Percentiles rank a stretch among this genome's conserved stretches.
Evolutionary conservation across 2,888 invertebrate species (phyloP).

Genomic region (Lumbricus terrestris): DNA sequence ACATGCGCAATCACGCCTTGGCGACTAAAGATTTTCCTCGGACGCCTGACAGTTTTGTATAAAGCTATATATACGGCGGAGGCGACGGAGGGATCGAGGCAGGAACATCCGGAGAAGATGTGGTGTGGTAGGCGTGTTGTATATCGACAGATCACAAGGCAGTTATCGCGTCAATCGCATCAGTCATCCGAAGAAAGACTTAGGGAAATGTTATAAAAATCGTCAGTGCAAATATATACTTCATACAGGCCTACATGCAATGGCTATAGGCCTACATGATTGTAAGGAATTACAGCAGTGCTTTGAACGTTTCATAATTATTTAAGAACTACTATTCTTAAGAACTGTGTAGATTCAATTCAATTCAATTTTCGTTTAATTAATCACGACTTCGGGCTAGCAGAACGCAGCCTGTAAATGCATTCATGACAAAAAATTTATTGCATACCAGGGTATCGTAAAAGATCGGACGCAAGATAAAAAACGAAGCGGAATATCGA

Average conservation of each 20-base stretch:
- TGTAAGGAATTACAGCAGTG: neutral
- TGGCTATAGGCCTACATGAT: too few relatives aligned
- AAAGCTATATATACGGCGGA: neutral
- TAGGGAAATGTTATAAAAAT: too few relatives aligned
- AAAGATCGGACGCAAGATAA: neutral
- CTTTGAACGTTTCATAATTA: neutral
- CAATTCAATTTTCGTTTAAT: too few relatives aligned
- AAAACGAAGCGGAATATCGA: neutral
- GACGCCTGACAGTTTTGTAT: neutral
- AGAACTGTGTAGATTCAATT: neutral
- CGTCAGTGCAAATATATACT: neutral
- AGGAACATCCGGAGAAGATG: too few relatives aligned
- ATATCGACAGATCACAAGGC: neutral
- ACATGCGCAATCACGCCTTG: conserved; percentile 3
- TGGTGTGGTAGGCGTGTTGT: too few relatives aligned
- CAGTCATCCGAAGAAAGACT: neutral
- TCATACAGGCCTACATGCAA: too few relatives aligned
- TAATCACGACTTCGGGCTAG: too few relatives aligned
- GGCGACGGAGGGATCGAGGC: too few relatives aligned
- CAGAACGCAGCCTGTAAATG: too few relatives aligned
- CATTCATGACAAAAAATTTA: too few relatives aligned
- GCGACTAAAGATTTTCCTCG: neutral
- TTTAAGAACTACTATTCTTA: too few relatives aligned
- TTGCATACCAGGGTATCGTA: too few relatives aligned
- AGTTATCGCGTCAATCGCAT: neutral